Percentiles rank a stretch among this genome's conserved stretches.
Evolutionary conservation across 2,888 invertebrate species (phyloP).

Genomic region (Lydus trimaculatus): DNA sequence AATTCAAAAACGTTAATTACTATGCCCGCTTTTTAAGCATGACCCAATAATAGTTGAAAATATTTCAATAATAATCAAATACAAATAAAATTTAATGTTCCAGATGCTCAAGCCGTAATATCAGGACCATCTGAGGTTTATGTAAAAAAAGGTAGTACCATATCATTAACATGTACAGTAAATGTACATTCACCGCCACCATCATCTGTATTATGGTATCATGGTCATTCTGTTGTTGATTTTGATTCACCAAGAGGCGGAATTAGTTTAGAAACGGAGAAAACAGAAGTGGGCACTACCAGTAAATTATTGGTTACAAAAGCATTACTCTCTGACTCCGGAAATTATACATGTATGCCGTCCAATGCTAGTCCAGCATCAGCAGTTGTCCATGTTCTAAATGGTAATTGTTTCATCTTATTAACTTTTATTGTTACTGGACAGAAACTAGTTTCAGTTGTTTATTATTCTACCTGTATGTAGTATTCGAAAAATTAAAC

Average conservation of each 20-base stretch:
- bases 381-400: conserved; percentile 84
- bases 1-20: no score
- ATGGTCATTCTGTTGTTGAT: conserved; percentile 82
- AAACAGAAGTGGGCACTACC: conserved; percentile 82
- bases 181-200: conserved; percentile 85
- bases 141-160: conserved; percentile 90
- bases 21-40: no score
- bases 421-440: background rate
- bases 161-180: conserved; percentile 86
- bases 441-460: background rate
- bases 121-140: conserved; percentile 86
- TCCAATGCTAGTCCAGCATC: conserved; percentile 83
- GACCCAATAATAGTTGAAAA: background rate
- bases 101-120: conserved; percentile 88
- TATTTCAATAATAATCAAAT: background rate
- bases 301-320: conserved; percentile 83
- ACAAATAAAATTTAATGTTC: conserved; percentile 46
- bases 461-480: background rate
- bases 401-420: conserved; percentile 67
- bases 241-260: conserved; percentile 85
- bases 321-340: conserved; percentile 83
- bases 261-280: conserved; percentile 86
- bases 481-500: no score
- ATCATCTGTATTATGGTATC: conserved; percentile 85
- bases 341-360: conserved; percentile 91